A percentile compares a stretch with the other conserved stretches of the same genome.
Evolutionary conservation across 1,140 invertebrate genomes (phyloP).

Genomic region (Drosophila erecta): DNA sequence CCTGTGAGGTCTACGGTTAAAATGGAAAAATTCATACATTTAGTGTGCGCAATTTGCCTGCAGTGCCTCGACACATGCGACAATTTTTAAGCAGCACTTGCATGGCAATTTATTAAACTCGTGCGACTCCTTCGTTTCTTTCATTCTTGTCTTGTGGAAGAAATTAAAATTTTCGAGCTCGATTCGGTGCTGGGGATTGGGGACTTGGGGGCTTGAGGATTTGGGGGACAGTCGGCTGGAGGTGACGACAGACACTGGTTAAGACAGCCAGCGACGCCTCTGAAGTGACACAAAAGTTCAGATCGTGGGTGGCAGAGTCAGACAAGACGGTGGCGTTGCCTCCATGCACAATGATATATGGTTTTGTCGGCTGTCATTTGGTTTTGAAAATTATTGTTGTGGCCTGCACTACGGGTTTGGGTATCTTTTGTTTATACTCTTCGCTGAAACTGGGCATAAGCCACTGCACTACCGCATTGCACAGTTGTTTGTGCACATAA

Average conservation of each 20-base stretch:
- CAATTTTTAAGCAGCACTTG: slow-evolving; percentile 68
- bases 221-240: slow-evolving; percentile 1
- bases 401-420: slow-evolving; percentile 64
- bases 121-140: slow-evolving; percentile 1
- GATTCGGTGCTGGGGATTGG: neutral
- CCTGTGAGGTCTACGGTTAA: slow-evolving; percentile 57
- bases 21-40: slow-evolving; percentile 51
- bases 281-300: slow-evolving; percentile 79
- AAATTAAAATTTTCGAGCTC: slow-evolving; percentile 65
- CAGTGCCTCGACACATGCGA: slow-evolving; percentile 74
- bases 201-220: neutral
- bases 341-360: slow-evolving; percentile 77
- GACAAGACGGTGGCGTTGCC: slow-evolving; percentile 57
- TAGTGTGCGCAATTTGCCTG: slow-evolving; percentile 74
- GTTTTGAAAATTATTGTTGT: slow-evolving; percentile 80
- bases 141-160: slow-evolving; percentile 22
- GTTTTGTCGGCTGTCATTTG: slow-evolving; percentile 81
- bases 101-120: slow-evolving; percentile 69
- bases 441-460: no score
- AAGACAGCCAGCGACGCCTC: slow-evolving; percentile 75
- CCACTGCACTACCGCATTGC: neutral
- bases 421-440: slow-evolving; percentile 42
- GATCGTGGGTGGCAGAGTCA: slow-evolving; percentile 78
- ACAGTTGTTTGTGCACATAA: neutral
- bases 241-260: slow-evolving; percentile 58